Conservation (phyloP, 2,113 vertebrate genomes). For the Uria aalge region DNA sequence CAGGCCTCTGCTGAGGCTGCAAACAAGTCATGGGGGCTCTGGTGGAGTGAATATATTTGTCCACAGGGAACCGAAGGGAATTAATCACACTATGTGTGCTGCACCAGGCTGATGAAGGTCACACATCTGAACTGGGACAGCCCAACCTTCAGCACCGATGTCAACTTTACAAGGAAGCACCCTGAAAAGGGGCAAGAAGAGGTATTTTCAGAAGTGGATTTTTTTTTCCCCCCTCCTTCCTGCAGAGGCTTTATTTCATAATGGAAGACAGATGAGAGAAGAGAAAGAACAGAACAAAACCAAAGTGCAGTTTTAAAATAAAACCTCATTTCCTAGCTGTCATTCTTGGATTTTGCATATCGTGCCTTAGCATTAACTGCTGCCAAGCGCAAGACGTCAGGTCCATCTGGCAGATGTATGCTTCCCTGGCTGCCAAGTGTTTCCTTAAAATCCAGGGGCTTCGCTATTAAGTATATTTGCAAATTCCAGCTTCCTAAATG, state of each 20-base stretch:
- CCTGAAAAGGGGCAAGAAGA: neutral
- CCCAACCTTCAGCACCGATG: neutral
- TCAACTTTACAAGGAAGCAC: neutral
- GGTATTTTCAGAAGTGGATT: neutral
- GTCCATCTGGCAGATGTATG: constrained; percentile 33
- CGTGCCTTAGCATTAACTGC: neutral
- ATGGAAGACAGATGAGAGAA: rapidly evolving
- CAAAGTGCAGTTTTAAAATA: neutral
- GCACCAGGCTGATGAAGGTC: neutral
- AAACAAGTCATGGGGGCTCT: neutral
- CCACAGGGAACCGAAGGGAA: constrained; percentile 14
- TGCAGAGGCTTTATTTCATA: neutral
- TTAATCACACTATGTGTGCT: constrained; percentile 14
- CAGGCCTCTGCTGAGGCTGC: constrained; percentile 16
- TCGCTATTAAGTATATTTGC: neutral
- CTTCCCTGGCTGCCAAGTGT: neutral
- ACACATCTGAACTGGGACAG: neutral
- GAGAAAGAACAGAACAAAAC: neutral
- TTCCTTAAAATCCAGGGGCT: constrained; percentile 31
- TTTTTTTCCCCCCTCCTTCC: neutral
- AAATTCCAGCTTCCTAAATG: constrained; percentile 34
- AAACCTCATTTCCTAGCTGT: neutral
- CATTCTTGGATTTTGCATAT: neutral
- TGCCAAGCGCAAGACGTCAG: constrained; percentile 27
- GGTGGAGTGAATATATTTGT: neutral